Evolutionary conservation across 2,888 invertebrate genomes (phyloP).

Genomic region (Agrilus mali): DNA sequence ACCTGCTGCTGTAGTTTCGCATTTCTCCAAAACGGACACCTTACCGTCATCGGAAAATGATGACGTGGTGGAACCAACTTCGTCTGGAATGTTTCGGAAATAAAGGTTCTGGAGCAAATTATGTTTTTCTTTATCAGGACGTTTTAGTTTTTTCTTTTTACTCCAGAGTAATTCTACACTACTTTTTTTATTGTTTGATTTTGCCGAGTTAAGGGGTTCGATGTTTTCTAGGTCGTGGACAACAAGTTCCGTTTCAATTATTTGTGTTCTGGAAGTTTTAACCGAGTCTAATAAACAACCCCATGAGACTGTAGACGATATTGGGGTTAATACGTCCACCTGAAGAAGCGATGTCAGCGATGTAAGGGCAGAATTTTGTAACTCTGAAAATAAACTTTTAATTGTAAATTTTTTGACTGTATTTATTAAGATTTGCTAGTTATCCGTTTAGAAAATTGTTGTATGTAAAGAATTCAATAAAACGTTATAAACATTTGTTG

Average conservation of each 20-base stretch:
- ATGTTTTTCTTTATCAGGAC: conserved; percentile 12
- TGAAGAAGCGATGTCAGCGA: conserved; percentile 19
- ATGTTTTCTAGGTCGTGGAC: conserved; percentile 4
- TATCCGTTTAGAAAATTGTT: background rate
- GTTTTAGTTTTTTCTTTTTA: background rate
- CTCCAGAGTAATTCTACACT: background rate
- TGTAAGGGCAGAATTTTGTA: conserved; percentile 19
- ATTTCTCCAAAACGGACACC: background rate
- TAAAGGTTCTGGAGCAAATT: conserved; percentile 20
- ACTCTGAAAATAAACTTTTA: conserved; percentile 13
- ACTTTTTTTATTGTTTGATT: background rate
- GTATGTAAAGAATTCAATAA: background rate
- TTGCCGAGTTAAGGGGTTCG: conserved; percentile 1
- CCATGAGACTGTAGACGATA: conserved; percentile 13
- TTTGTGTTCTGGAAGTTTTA: conserved; percentile 15
- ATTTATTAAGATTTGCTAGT: background rate
- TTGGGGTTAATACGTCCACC: conserved; percentile 8
- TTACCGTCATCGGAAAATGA: background rate
- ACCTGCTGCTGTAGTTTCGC: conserved; percentile 23
- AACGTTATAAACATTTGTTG: too few species aligned
- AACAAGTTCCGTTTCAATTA: conserved; percentile 1
- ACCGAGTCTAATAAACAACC: conserved; percentile 24
- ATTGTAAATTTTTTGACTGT: background rate
- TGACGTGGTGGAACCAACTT: background rate
- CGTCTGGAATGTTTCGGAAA: conserved; percentile 15